Conservation (phyloP, 2,888 invertebrate species). For the Argyra leucocephala region DNA sequence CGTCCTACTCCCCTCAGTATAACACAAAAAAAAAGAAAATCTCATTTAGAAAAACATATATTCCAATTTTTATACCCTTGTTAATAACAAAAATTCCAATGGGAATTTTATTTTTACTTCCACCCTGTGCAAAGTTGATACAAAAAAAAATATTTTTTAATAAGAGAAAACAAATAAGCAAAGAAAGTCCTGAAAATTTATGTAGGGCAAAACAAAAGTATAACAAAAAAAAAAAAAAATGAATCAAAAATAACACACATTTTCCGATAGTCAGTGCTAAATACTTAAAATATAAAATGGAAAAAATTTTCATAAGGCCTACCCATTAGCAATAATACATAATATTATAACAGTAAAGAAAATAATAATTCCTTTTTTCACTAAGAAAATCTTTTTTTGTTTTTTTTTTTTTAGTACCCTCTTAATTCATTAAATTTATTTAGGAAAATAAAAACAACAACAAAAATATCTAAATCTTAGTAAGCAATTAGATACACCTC, state of each 20-base stretch:
- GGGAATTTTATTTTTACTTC: neutral
- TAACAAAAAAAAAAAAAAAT: neutral
- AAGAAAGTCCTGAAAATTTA: neutral
- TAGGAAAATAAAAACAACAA: too few relatives aligned
- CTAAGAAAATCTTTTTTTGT: neutral
- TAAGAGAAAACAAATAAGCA: neutral
- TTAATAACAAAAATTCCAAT: constrained; percentile 6
- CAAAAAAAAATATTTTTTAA: neutral
- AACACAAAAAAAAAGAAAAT: neutral
- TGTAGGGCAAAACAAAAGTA: neutral
- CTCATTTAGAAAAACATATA: neutral
- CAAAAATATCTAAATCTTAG: too few relatives aligned
- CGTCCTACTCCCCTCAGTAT: neutral
- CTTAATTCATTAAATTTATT: too few relatives aligned
- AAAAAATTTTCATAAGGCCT: neutral
- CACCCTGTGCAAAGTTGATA: neutral
- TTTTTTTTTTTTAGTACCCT: neutral
- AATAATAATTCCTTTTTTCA: neutral
- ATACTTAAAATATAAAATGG: neutral
- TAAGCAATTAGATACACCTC: too few relatives aligned
- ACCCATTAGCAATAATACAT: neutral
- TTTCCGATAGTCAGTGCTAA: neutral
- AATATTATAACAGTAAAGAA: neutral
- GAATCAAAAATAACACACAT: neutral
- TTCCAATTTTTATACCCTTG: constrained; percentile 6